These are phyloP conservation scores for Prunella himalayana DNA, from an alignment of 2,113 vertebrate genomes.

Conservation along the genomic window DNA sequence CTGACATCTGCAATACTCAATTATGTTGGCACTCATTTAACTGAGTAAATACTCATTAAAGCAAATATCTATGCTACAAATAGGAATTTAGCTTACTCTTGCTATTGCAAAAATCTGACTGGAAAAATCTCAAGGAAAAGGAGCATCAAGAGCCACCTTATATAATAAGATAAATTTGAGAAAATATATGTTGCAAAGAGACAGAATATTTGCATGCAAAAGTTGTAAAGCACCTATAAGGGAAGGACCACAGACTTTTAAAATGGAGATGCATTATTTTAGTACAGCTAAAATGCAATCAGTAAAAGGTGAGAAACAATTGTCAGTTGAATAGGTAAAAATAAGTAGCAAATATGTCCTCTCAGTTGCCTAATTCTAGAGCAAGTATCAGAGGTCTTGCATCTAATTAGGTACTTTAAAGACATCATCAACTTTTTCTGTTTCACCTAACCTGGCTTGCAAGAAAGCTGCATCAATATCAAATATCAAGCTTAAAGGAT, in stretches of 20 bases:
- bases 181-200: not conserved
- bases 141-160: not conserved
- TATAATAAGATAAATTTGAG: not conserved
- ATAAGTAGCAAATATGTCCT: slow-evolving; percentile 34
- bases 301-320: slow-evolving; percentile 45
- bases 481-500: slow-evolving; percentile 74
- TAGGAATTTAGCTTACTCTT: slow-evolving; percentile 36
- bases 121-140: not conserved
- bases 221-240: not conserved
- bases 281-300: not conserved
- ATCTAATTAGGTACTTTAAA: slow-evolving; percentile 81
- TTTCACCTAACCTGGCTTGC: slow-evolving; percentile 59
- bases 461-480: slow-evolving; percentile 71
- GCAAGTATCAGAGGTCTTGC: slow-evolving; percentile 59
- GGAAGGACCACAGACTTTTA: not conserved
- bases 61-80: slow-evolving; percentile 22
- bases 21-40: slow-evolving; percentile 46
- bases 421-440: slow-evolving; percentile 64
- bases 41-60: slow-evolving; percentile 53
- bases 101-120: not conserved
- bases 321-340: slow-evolving; percentile 51
- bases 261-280: not conserved
- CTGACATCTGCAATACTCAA: slow-evolving; percentile 41
- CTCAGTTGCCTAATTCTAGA: slow-evolving; percentile 31
- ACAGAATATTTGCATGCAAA: not conserved